phyloP scores from a whole-genome alignment of 2,113 vertebrate genomes.

The Nipponia nippon region DNA sequence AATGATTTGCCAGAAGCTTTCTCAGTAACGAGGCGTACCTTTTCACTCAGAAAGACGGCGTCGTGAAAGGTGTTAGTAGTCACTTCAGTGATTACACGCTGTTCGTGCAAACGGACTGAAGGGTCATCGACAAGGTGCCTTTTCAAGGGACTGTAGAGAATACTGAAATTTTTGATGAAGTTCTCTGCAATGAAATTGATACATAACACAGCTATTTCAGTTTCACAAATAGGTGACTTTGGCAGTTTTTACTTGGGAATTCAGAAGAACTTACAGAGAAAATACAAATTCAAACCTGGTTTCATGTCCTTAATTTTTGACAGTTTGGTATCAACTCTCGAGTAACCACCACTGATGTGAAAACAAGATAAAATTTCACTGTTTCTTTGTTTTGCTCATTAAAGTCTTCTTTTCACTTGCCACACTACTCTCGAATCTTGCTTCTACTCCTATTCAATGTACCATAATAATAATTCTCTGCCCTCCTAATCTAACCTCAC shows the following conservation, averaged over 20 bases:
- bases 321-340: background rate
- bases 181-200: slow-evolving; percentile 75
- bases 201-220: background rate
- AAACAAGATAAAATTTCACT: background rate
- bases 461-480: background rate
- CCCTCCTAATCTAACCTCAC: background rate
- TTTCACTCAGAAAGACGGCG: slow-evolving; percentile 78
- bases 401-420: background rate
- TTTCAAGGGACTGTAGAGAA: slow-evolving; percentile 86
- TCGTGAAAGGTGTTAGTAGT: slow-evolving; percentile 83
- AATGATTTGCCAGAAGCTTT: background rate
- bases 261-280: background rate
- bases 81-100: slow-evolving; percentile 83
- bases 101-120: slow-evolving; percentile 14
- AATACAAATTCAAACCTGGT: background rate
- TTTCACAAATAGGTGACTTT: background rate
- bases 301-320: background rate
- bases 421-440: background rate
- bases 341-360: background rate
- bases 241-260: background rate
- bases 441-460: background rate
- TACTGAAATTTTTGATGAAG: slow-evolving; percentile 94
- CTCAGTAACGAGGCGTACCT: slow-evolving; percentile 63
- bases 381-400: background rate
- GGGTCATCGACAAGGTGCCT: slow-evolving; percentile 85